phyloP scores from a whole-genome alignment of 2,113 vertebrate genomes.

The Zosterops japonicus region DNA sequence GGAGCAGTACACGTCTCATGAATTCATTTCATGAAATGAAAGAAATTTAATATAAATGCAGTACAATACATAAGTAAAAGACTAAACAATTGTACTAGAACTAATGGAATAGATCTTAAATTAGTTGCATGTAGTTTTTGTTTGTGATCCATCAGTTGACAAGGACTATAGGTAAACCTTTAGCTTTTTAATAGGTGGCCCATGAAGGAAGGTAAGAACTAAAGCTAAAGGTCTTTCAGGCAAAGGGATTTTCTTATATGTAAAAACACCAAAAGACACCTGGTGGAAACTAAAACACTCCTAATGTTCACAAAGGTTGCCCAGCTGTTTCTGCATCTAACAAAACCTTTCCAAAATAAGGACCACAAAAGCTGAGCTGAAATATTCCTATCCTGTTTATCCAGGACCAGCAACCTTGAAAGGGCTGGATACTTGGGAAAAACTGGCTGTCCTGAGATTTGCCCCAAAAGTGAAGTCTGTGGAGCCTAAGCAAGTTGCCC shows the following conservation, averaged over 20 bases:
- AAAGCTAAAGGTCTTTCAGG: neutral
- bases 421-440: neutral
- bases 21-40: neutral
- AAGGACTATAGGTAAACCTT: neutral
- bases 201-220: neutral
- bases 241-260: neutral
- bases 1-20: neutral
- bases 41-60: constrained; percentile 15
- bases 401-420: neutral
- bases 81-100: neutral
- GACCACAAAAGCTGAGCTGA: neutral
- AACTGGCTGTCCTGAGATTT: neutral
- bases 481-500: neutral
- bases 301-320: neutral
- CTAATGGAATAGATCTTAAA: neutral
- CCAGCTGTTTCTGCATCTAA: neutral
- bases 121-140: neutral
- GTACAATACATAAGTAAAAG: neutral
- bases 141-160: neutral
- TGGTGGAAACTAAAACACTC: neutral
- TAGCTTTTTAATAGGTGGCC: neutral
- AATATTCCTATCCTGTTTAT: neutral
- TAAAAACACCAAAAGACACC: neutral
- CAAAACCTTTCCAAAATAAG: neutral
- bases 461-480: neutral